A percentile compares a stretch with the other conserved stretches of the same genome.
Conservation (phyloP, 2,888 invertebrate species). For the Zygothrica quintamaculata region DNA sequence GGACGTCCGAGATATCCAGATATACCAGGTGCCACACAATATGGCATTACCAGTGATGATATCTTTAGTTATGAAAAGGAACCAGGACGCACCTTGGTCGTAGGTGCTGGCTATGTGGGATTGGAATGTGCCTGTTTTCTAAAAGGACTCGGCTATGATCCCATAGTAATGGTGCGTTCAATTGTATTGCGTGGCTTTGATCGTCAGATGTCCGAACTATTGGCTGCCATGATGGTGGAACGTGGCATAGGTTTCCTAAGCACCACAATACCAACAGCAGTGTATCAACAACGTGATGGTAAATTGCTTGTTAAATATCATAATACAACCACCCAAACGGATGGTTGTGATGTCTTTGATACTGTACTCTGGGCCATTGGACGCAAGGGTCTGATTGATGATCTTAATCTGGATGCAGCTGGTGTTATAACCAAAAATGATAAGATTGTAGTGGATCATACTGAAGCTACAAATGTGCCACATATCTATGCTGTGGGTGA, state of each 20-base stretch:
- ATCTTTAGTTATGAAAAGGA: constrained; percentile 92
- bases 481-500: constrained; percentile 98
- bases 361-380: constrained; percentile 95
- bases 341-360: constrained; percentile 88
- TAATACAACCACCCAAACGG: constrained; percentile 84
- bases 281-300: constrained; percentile 89
- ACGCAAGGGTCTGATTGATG: constrained; percentile 89
- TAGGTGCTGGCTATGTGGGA: constrained; percentile 96
- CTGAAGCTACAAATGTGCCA: constrained; percentile 93
- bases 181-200: constrained; percentile 95
- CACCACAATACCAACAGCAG: constrained; percentile 88
- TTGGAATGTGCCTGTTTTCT: constrained; percentile 97
- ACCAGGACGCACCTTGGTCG: constrained; percentile 94
- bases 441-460: constrained; percentile 88
- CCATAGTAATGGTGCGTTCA: constrained; percentile 94
- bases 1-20: constrained; percentile 94
- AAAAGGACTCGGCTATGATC: constrained; percentile 92
- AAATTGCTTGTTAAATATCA: constrained; percentile 88
- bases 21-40: constrained; percentile 92
- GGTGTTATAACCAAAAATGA: constrained; percentile 89
- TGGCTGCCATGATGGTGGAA: constrained; percentile 91
- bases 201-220: constrained; percentile 93
- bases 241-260: constrained; percentile 91
- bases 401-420: constrained; percentile 89
- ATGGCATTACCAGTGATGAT: constrained; percentile 95